Evolutionary conservation across 1,140 invertebrate species (phyloP).

Genomic region (Euura lappo): DNA sequence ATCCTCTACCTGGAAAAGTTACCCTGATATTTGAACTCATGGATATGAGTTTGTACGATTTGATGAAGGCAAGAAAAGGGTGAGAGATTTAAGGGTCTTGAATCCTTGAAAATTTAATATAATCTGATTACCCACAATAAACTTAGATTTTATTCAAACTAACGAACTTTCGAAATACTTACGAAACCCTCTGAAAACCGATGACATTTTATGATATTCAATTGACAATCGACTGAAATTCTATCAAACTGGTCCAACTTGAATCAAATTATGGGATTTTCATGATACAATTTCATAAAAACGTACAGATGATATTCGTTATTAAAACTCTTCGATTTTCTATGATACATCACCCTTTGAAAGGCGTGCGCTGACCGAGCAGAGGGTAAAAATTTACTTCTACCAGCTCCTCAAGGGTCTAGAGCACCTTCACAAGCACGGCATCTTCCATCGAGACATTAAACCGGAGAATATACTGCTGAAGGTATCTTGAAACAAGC

Average conservation of each 20-base stretch:
- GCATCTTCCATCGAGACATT: conserved; percentile 73
- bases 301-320: no score
- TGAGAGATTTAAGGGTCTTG: conserved; percentile 32
- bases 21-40: conserved; percentile 72
- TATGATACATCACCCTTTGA: no score
- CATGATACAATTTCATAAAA: no score
- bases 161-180: no score
- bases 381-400: conserved; percentile 55
- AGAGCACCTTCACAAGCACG: conserved; percentile 65
- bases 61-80: conserved; percentile 62
- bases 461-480: conserved; percentile 76
- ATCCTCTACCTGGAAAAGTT: conserved; percentile 61
- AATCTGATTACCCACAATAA: conserved; percentile 33
- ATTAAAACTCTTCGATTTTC: no score
- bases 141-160: conserved; percentile 29
- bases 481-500: conserved; percentile 46
- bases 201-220: no score
- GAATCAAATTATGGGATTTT: no score
- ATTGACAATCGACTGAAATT: no score
- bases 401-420: conserved; percentile 67
- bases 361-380: conserved; percentile 50
- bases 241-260: no score
- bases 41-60: conserved; percentile 75
- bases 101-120: conserved; percentile 9
- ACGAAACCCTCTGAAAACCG: no score